phyloP scores from a whole-genome alignment of 2,797 vertebrate genomes.

The Onychomys leucogaster region DNA sequence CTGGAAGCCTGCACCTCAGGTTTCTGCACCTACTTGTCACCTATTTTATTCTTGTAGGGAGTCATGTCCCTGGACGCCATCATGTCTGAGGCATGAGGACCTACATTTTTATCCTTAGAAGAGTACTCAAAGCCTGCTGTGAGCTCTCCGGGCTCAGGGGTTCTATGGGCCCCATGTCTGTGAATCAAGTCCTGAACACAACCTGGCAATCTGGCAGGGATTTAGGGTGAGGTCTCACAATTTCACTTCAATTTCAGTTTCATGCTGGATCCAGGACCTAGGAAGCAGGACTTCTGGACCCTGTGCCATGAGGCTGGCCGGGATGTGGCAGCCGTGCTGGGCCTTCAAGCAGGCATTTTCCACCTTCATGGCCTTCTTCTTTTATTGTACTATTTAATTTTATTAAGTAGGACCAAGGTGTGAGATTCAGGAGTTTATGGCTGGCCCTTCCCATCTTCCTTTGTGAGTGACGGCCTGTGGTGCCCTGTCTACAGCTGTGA shows the following conservation, averaged over 20 bases:
- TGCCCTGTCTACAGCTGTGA: neutral
- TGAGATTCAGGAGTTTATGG: neutral
- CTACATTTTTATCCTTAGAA: neutral
- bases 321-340: neutral
- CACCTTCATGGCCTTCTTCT: neutral
- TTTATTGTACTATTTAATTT: neutral
- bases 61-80: no score
- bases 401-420: no score
- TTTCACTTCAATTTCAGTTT: neutral
- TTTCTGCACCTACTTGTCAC: fast-evolving
- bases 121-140: neutral
- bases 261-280: neutral
- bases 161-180: neutral
- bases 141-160: neutral
- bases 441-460: neutral
- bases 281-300: neutral
- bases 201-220: no score
- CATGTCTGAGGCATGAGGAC: neutral
- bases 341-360: neutral
- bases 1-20: neutral
- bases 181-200: neutral
- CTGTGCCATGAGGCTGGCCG: fast-evolving
- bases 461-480: fast-evolving
- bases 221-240: fast-evolving
- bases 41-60: no score